These are phyloP conservation scores for Maniola jurtina DNA, from an alignment of 1,140 invertebrate species.

Conservation along the genomic window DNA sequence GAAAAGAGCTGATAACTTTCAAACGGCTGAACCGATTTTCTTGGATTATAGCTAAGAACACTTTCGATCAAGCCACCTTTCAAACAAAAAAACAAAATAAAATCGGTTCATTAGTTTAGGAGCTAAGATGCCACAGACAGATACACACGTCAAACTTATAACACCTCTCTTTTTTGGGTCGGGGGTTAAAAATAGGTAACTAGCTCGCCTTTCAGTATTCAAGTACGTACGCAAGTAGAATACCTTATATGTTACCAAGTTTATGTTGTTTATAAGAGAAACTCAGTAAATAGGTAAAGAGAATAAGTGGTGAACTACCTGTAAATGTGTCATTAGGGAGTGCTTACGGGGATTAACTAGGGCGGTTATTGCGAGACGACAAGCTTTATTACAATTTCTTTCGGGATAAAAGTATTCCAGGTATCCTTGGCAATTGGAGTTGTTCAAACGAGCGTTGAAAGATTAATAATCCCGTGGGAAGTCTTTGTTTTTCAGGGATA, in stretches of 20 bases:
- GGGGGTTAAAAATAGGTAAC: background rate
- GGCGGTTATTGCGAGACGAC: constrained; percentile 7
- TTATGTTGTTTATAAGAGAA: constrained; percentile 1
- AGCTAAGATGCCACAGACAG: no score
- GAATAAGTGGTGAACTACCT: constrained; percentile 7
- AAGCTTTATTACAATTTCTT: constrained; percentile 5
- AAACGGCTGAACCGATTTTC: no score
- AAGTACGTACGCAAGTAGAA: background rate
- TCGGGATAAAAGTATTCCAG: background rate
- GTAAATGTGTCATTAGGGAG: constrained; percentile 11
- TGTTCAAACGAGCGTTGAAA: background rate
- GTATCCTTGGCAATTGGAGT: background rate
- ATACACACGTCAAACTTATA: no score
- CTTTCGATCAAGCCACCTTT: no score
- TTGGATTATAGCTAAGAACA: no score
- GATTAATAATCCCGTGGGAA: background rate
- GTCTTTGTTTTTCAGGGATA: background rate
- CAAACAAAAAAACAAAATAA: no score
- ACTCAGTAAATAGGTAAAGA: background rate
- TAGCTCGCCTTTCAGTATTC: background rate
- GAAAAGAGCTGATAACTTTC: no score
- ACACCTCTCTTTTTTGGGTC: no score
- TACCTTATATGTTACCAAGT: constrained; percentile 1
- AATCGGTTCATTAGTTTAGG: no score
- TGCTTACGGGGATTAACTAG: constrained; percentile 9